phyloP scores from a whole-genome alignment of 2,888 invertebrate genomes.

The Amiota communis region DNA sequence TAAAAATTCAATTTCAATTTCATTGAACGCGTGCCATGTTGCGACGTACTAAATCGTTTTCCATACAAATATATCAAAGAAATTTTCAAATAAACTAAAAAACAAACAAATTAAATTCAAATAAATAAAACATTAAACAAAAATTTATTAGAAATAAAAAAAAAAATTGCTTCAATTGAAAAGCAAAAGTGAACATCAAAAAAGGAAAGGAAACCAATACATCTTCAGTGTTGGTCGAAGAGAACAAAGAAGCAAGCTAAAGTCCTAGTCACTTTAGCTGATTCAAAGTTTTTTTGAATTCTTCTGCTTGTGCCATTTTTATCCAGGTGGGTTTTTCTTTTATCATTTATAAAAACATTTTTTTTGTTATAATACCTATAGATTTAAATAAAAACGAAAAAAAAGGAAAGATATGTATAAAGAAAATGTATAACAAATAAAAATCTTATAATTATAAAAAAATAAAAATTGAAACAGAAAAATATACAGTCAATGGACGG shows the following conservation, averaged over 20 bases:
- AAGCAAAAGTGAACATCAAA: not conserved
- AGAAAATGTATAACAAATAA: not conserved
- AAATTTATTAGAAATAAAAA: not conserved
- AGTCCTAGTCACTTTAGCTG: not conserved
- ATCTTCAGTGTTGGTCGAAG: not conserved
- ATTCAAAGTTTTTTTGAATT: conserved; percentile 57
- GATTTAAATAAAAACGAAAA: not conserved
- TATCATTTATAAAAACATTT: no score
- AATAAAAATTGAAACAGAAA: not conserved
- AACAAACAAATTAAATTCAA: not conserved
- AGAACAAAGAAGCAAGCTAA: not conserved
- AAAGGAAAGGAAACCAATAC: not conserved
- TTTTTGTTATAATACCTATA: not conserved
- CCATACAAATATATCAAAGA: no score
- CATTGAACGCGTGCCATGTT: conserved; percentile 7
- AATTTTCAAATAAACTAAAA: no score
- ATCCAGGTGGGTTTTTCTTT: conserved; percentile 66
- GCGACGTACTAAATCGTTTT: no score
- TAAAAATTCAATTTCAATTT: no score
- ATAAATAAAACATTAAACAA: not conserved
- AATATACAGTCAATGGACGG: not conserved
- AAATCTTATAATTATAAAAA: not conserved
- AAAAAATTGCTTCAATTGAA: not conserved
- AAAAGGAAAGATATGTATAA: conserved; percentile 3
- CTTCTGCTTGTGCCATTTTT: conserved; percentile 72